Percentiles rank a stretch among this genome's conserved stretches.
Evolutionary conservation across 2,888 invertebrate genomes (phyloP).

Genomic region (Drosophila demipolita): DNA sequence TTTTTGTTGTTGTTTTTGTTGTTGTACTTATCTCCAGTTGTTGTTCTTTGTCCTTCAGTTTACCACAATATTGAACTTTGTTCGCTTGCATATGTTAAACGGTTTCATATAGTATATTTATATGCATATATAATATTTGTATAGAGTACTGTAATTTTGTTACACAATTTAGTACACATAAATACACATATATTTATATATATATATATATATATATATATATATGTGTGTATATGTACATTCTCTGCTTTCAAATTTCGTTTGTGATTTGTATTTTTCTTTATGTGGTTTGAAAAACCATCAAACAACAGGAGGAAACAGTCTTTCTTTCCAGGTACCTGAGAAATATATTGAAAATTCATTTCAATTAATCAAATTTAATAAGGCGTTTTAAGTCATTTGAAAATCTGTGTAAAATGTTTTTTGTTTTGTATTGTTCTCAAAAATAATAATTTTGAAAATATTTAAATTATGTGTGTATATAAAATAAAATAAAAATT

Average conservation of each 20-base stretch:
- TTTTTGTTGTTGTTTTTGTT: not conserved
- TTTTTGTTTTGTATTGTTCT: not conserved
- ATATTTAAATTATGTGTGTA: not conserved
- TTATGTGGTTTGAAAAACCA: conserved; percentile 85
- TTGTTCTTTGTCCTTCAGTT: conserved; percentile 26
- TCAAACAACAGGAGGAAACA: conserved; percentile 85
- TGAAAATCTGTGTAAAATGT: not conserved
- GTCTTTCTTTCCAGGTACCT: conserved; percentile 86
- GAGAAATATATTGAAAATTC: conserved; percentile 55
- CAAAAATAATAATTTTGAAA: not conserved
- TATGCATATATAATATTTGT: conserved; percentile 30
- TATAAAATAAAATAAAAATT: not conserved
- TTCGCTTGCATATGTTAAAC: conserved; percentile 71
- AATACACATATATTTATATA: conserved; percentile 19
- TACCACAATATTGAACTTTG: conserved; percentile 67
- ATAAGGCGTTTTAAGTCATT: not conserved
- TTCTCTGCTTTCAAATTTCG: conserved; percentile 21
- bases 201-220: conserved; percentile 10
- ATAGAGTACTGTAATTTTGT: conserved; percentile 43
- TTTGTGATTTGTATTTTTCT: conserved; percentile 39
- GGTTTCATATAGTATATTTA: conserved; percentile 39
- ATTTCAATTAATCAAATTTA: conserved; percentile 28
- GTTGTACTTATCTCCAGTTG: conserved; percentile 33
- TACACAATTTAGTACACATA: conserved; percentile 45
- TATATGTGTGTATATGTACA: conserved; percentile 10